Conservation (phyloP, 2,888 invertebrate genomes). For the Zygaena filipendulae region DNA sequence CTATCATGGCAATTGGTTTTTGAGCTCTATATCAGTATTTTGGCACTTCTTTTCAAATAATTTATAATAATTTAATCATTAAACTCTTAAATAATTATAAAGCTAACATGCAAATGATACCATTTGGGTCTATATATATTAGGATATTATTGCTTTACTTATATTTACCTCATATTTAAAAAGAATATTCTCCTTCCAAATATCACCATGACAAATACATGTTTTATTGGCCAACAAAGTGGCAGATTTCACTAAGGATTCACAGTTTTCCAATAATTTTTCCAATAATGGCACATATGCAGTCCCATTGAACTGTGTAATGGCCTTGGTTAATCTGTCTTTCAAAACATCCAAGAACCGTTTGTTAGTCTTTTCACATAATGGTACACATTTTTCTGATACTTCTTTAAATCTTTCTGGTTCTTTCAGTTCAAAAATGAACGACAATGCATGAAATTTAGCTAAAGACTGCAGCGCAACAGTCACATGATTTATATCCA, state of each 20-base stretch:
- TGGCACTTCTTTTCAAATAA: too few relatives aligned
- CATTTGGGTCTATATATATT: too few relatives aligned
- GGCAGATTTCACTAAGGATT: slow-evolving; percentile 24
- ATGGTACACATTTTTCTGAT: slow-evolving; percentile 31
- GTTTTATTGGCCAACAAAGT: slow-evolving; percentile 23
- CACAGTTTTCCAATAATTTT: slow-evolving; percentile 28
- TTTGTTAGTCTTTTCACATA: slow-evolving; percentile 31
- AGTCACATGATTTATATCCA: slow-evolving; percentile 38
- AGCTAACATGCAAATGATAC: too few relatives aligned
- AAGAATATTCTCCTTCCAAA: slow-evolving; percentile 58
- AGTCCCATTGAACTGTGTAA: slow-evolving; percentile 30
- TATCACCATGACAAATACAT: slow-evolving; percentile 54
- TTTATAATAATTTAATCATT: too few relatives aligned
- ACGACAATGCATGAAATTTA: slow-evolving; percentile 46
- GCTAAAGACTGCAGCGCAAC: slow-evolving; percentile 38
- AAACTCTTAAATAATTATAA: too few relatives aligned
- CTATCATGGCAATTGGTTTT: too few relatives aligned
- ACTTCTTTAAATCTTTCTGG: slow-evolving; percentile 28
- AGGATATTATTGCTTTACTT: too few relatives aligned
- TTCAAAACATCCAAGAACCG: slow-evolving; percentile 39
- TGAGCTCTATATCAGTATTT: too few relatives aligned
- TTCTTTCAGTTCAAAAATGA: slow-evolving; percentile 31
- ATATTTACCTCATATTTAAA: slow-evolving; percentile 43
- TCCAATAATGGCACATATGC: slow-evolving; percentile 29
- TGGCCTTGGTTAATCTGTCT: slow-evolving; percentile 43